Base-by-base conservation (phyloP, 2,888 invertebrate genomes). In the Pandemis cinnamomeana region DNA sequence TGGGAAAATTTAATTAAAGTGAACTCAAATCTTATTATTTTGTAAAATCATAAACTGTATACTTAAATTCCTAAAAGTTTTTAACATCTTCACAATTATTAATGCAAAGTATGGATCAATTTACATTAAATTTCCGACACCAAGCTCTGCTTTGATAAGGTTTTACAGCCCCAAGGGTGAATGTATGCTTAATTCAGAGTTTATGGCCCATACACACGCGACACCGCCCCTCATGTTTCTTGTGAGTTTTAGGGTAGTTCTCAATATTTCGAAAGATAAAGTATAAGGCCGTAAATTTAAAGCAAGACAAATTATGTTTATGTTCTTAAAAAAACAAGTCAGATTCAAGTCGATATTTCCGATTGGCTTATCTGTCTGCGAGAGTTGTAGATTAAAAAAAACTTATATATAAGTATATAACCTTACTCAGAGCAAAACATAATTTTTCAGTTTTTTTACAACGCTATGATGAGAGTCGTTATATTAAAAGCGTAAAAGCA, bases 161-260 rank as follows among this genome's bases (percentile, higher is more conserved):
- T 82, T 83, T 75, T 80, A 82, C 77, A 73, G 78, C 79, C 77
- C 76, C 63, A 66, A 13, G 27, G 68, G 78, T 78, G 79, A 80
- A 80, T 78, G 78, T 77, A 86, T 67, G 67, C 71, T 61, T 86
- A 86, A 79, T 78, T 80, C 74, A 73, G 81, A 82, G 63, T 74
- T 85, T 85, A 87, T 83, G 82, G 80, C 67, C 72, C 67, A 27
- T 76, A 70, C 67, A 78, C 87, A 87, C 83, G 87, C 87, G 72
- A 72, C 60, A 27, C 15, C 64, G 10, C 48, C 6, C 61, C 13
- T 42, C 67, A 13, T 41, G 36, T 66, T 61, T 27, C 27, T 53
- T 15, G 20, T n/a, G 41, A 36, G 62, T 41, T 63, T 51, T 15
- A 51, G 7, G 41, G 61, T 61, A 41, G 36, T 61, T 11, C 61